These are phyloP conservation scores for Calycopis cecrops DNA, from an alignment of 1,140 invertebrate genomes.

Conservation along the genomic window DNA sequence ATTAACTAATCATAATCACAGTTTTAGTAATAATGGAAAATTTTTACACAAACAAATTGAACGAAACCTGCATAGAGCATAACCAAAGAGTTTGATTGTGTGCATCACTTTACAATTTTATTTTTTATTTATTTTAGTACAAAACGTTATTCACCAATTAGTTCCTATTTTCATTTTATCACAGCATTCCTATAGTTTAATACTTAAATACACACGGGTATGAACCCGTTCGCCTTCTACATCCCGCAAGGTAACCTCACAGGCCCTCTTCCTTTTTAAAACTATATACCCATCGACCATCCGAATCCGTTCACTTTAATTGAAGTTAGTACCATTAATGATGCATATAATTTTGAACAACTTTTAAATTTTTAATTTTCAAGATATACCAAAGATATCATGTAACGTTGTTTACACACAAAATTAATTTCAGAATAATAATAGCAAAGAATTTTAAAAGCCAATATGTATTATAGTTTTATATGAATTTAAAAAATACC, in stretches of 20 bases:
- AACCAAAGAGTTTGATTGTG: constrained; percentile 35
- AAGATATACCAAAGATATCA: constrained; percentile 1
- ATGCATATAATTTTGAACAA: background rate
- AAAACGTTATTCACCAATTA: constrained; percentile 29
- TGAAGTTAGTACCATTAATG: background rate
- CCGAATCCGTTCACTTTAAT: constrained; percentile 6
- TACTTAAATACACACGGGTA: constrained; percentile 25
- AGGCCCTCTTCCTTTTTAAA: constrained; percentile 35
- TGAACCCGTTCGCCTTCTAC: constrained; percentile 24
- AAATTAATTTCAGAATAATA: background rate
- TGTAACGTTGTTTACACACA: constrained; percentile 3
- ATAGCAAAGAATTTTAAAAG: background rate
- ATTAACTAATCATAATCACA: constrained; percentile 59
- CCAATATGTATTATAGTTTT: constrained; percentile 2
- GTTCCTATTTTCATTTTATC: constrained; percentile 39
- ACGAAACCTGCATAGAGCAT: constrained; percentile 14
- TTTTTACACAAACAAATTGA: constrained; percentile 39
- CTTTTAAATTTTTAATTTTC: background rate
- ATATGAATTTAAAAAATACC: constrained; percentile 13
- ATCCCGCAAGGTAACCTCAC: constrained; percentile 50
- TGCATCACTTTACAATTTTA: constrained; percentile 22
- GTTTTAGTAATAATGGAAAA: constrained; percentile 36
- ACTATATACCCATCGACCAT: background rate
- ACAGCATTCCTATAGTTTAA: constrained; percentile 47
- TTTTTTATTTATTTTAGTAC: constrained; percentile 16